Evolutionary conservation across 2,113 vertebrate species (phyloP).

Genomic region (Manacus vitellinus): DNA sequence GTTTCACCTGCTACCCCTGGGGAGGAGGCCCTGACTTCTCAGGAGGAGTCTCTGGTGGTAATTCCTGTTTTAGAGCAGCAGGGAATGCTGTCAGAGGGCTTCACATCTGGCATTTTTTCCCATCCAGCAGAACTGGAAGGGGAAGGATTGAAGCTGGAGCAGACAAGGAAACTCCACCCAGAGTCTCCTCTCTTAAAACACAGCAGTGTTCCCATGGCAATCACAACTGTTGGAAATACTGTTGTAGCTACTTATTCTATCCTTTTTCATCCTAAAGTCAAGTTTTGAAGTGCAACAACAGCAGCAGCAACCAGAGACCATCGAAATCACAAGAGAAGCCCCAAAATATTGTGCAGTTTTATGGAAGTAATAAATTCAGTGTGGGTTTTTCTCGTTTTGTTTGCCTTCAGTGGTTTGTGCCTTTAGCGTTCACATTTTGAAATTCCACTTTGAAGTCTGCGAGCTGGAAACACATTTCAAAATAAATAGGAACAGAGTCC

Average conservation of each 20-base stretch:
- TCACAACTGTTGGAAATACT: neutral
- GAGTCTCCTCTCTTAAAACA: neutral
- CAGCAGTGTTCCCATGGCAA: rapidly evolving
- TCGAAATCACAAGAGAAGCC: neutral
- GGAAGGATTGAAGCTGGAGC: neutral
- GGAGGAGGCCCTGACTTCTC: neutral
- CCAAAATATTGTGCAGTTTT: neutral
- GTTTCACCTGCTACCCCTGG: neutral
- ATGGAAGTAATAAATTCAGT: neutral
- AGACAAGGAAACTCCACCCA: neutral
- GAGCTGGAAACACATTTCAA: neutral
- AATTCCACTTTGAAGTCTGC: neutral
- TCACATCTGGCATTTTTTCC: neutral
- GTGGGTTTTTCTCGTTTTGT: neutral
- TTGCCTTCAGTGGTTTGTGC: neutral
- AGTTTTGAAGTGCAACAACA: neutral
- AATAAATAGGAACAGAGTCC: neutral
- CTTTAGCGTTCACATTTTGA: neutral
- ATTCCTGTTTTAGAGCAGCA: neutral
- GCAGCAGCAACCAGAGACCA: neutral
- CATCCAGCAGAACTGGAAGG: neutral
- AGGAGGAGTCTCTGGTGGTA: neutral
- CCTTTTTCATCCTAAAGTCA: neutral
- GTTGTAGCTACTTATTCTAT: neutral
- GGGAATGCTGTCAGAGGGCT: neutral